Evolutionary conservation across 2,888 invertebrate genomes (phyloP).

Genomic region (Megamerina dolium): DNA sequence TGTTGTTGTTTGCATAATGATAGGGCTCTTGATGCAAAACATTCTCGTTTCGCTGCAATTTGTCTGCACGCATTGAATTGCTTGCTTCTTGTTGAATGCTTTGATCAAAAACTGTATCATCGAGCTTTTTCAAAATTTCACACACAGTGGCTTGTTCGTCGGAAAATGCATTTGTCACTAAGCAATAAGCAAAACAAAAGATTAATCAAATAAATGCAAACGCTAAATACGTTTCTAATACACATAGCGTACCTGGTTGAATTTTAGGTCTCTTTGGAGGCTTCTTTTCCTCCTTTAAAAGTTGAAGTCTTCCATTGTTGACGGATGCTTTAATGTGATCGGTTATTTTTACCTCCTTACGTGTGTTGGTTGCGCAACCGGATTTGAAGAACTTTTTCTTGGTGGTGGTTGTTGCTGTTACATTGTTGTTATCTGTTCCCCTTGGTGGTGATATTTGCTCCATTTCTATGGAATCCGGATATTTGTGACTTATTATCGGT

Average conservation of each 20-base stretch:
- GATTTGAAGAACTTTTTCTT: conserved; percentile 45
- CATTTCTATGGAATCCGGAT: conserved; percentile 11
- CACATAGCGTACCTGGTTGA: no score
- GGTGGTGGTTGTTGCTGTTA: conserved; percentile 10
- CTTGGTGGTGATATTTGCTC: conserved; percentile 18
- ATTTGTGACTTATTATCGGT: conserved; percentile 24
- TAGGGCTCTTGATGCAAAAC: no score
- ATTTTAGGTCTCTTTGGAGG: conserved; percentile 21
- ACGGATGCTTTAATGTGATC: conserved; percentile 40
- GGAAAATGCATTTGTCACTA: conserved; percentile 33
- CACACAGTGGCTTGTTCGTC: conserved; percentile 45
- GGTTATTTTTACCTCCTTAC: conserved; percentile 41
- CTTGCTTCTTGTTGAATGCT: conserved; percentile 21
- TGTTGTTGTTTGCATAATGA: not conserved
- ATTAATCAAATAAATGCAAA: no score
- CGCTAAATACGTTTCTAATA: no score
- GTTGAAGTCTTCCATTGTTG: conserved; percentile 36
- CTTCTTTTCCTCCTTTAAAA: conserved; percentile 30
- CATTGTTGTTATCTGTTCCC: no score
- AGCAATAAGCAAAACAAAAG: conserved; percentile 11
- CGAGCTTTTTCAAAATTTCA: conserved; percentile 41
- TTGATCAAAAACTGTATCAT: conserved; percentile 33
- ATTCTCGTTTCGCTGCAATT: not conserved
- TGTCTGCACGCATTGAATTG: not conserved
- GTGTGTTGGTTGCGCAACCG: conserved; percentile 28